These are phyloP conservation scores for Buceros bicornis DNA, from an alignment of 2,797 vertebrate genomes.

Conservation along the genomic window DNA sequence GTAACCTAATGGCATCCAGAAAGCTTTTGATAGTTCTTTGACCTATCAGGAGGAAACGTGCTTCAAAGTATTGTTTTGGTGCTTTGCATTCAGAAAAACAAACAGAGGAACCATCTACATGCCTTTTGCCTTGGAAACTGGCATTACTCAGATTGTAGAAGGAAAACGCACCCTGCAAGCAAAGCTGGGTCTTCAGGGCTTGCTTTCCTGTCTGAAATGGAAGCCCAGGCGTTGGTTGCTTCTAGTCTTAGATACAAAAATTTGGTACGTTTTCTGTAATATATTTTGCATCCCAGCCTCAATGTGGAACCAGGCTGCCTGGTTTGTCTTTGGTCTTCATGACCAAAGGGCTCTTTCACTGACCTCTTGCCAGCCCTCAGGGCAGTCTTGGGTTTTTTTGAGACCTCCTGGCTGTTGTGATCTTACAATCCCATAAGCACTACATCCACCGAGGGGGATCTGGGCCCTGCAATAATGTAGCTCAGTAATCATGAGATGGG, in stretches of 20 bases:
- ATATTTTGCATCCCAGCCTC: not conserved
- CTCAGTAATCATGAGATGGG: fast-evolving
- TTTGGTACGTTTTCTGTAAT: fast-evolving
- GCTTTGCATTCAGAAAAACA: conserved; percentile 5
- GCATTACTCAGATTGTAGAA: not conserved
- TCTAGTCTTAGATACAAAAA: not conserved
- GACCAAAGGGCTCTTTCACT: not conserved
- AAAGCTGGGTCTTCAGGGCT: not conserved
- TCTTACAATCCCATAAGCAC: fast-evolving
- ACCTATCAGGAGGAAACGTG: not conserved
- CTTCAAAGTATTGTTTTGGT: not conserved
- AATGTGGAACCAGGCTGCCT: not conserved
- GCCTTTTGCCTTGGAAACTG: not conserved
- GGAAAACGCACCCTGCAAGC: not conserved
- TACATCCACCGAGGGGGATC: not conserved
- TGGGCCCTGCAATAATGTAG: fast-evolving
- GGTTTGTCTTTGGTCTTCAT: not conserved
- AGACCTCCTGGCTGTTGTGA: not conserved
- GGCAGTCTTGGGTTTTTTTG: not conserved
- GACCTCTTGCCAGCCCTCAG: not conserved
- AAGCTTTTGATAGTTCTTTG: not conserved
- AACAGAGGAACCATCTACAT: not conserved
- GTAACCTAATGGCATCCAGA: conserved; percentile 14
- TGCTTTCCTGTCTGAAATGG: not conserved
- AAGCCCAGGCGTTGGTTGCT: not conserved